These are phyloP conservation scores for Eilema griseolum DNA, from an alignment of 2,888 invertebrate species.

Conservation along the genomic window DNA sequence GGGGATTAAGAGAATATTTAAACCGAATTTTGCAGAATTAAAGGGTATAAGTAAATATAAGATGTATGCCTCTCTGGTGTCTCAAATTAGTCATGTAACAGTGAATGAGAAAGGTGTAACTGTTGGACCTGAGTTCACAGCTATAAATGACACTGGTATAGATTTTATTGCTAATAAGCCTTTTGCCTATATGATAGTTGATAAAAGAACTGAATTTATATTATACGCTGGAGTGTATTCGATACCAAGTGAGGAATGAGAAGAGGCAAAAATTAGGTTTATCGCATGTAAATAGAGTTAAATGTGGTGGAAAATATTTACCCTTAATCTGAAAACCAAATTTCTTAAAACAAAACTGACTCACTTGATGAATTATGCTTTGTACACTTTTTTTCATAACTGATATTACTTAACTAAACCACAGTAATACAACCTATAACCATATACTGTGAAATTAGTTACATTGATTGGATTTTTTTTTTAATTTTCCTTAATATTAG, in stretches of 20 bases:
- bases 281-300: background rate
- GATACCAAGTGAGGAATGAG: slow-evolving; percentile 57
- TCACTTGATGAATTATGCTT: background rate
- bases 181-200: slow-evolving; percentile 69
- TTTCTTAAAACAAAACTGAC: background rate
- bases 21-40: slow-evolving; percentile 64
- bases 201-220: slow-evolving; percentile 68
- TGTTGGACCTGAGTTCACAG: slow-evolving; percentile 33
- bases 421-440: too few relatives aligned
- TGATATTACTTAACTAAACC: background rate
- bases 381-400: background rate
- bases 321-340: background rate
- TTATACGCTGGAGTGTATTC: slow-evolving; percentile 73
- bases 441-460: background rate
- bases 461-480: too few relatives aligned
- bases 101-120: slow-evolving; percentile 67
- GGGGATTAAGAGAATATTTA: slow-evolving; percentile 72
- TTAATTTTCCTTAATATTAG: too few relatives aligned
- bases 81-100: slow-evolving; percentile 65
- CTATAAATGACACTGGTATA: slow-evolving; percentile 29
- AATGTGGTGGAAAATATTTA: background rate
- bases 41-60: slow-evolving; percentile 65
- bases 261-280: slow-evolving; percentile 13
- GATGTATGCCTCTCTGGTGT: slow-evolving; percentile 67
- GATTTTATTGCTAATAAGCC: slow-evolving; percentile 67